Conservation (phyloP, 2,888 invertebrate species). For the Pyrocoelia pectoralis region DNA sequence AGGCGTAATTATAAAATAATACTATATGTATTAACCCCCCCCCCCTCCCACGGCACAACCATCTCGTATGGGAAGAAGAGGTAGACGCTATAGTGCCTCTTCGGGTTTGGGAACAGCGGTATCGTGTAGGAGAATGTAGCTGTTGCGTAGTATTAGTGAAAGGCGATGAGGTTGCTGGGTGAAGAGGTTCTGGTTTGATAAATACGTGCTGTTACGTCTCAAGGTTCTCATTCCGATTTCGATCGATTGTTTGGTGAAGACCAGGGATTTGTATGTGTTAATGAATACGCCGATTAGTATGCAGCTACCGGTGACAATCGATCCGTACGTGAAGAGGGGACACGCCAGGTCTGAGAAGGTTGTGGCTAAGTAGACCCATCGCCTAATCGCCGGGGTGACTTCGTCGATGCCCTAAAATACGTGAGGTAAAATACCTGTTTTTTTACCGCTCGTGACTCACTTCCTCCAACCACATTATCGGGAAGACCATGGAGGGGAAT, state of each 20-base stretch:
- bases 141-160: slow-evolving; percentile 19
- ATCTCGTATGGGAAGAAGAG: not conserved
- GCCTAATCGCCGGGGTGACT: slow-evolving; percentile 77
- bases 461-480: slow-evolving; percentile 91
- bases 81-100: not conserved
- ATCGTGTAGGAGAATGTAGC: slow-evolving; percentile 12
- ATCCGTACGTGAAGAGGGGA: slow-evolving; percentile 75
- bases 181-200: slow-evolving; percentile 52
- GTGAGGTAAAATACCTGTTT: not conserved
- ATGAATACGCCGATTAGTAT: slow-evolving; percentile 73
- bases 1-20: not conserved
- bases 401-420: slow-evolving; percentile 76
- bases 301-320: slow-evolving; percentile 73
- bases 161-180: slow-evolving; percentile 14
- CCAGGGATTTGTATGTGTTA: slow-evolving; percentile 77
- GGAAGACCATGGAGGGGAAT: slow-evolving; percentile 83
- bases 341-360: slow-evolving; percentile 77
- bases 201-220: slow-evolving; percentile 69
- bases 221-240: slow-evolving; percentile 79
- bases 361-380: slow-evolving; percentile 83
- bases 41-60: not conserved
- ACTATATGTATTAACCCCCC: not conserved
- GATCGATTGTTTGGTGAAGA: slow-evolving; percentile 77
- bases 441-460: slow-evolving; percentile 56
- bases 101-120: not conserved